A percentile compares a stretch with the other conserved stretches of the same genome.
Conservation (phyloP, 2,113 vertebrate genomes). For the Tychaedon coryphoeus region DNA sequence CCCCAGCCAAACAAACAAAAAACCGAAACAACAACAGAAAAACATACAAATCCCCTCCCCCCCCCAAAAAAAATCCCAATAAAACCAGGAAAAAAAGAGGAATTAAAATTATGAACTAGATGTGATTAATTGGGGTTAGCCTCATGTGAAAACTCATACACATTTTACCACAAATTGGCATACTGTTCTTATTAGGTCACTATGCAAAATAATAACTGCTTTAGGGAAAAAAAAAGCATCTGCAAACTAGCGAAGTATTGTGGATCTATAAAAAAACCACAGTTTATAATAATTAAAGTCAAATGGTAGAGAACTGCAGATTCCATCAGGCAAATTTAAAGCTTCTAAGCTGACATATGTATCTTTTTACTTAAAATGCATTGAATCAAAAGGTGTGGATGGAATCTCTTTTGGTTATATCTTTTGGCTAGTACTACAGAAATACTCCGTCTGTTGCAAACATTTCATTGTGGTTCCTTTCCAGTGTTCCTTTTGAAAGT, state of each 20-base stretch:
- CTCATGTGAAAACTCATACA: rapidly evolving
- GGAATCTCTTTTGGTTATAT: not conserved
- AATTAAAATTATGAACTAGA: not conserved
- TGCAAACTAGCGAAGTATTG: not conserved
- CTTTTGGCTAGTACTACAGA: not conserved
- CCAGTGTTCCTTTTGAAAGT: not conserved
- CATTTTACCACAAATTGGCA: not conserved
- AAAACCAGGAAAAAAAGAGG: too few relatives aligned
- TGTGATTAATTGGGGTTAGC: not conserved
- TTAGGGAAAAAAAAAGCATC: not conserved
- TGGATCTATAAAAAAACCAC: not conserved
- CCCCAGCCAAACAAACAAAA: too few relatives aligned
- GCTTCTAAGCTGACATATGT: not conserved
- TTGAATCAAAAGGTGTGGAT: not conserved
- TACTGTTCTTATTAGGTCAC: not conserved
- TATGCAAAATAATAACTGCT: not conserved
- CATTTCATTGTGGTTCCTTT: not conserved
- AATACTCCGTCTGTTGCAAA: not conserved
- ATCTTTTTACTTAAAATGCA: not conserved
- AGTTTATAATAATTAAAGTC: not conserved
- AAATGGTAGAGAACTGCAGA: not conserved
- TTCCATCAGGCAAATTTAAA: not conserved
- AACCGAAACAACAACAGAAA: too few relatives aligned
- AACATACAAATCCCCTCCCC: too few relatives aligned
- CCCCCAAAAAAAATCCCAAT: too few relatives aligned